These are phyloP conservation scores for Polymixis lichenea DNA, from an alignment of 2,888 invertebrate species.

Conservation along the genomic window DNA sequence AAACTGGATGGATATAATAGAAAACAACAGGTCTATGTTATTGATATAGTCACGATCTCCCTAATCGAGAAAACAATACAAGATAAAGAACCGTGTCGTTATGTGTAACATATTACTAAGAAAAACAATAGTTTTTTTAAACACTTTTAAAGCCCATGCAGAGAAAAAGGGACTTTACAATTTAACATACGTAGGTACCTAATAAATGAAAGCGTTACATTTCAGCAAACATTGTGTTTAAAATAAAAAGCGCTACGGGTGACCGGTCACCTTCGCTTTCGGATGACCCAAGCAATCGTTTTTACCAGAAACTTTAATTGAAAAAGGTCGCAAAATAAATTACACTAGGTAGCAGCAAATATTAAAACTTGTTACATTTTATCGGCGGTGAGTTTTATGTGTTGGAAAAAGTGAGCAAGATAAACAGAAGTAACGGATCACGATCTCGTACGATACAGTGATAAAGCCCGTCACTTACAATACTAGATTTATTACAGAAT, in stretches of 20 bases:
- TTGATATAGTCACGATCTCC: not conserved
- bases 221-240: conserved; percentile 3
- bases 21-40: not conserved
- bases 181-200: not conserved
- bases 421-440: not conserved
- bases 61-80: not conserved
- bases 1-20: not conserved
- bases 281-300: conserved; percentile 51
- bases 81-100: not conserved
- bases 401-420: too few relatives aligned
- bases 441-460: not conserved
- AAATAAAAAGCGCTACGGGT: not conserved
- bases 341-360: not conserved
- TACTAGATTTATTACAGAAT: not conserved
- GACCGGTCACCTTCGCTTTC: not conserved
- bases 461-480: not conserved
- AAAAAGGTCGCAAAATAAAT: conserved; percentile 9
- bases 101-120: not conserved
- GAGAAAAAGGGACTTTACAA: too few relatives aligned
- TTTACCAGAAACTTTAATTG: conserved; percentile 61
- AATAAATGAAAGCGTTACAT: conserved; percentile 6
- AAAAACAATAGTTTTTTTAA: not conserved
- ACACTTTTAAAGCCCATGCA: not conserved
- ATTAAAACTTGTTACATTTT: not conserved
- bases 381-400: not conserved